Evolutionary conservation across 2,113 vertebrate species (phyloP).

Genomic region (Menura novaehollandiae): DNA sequence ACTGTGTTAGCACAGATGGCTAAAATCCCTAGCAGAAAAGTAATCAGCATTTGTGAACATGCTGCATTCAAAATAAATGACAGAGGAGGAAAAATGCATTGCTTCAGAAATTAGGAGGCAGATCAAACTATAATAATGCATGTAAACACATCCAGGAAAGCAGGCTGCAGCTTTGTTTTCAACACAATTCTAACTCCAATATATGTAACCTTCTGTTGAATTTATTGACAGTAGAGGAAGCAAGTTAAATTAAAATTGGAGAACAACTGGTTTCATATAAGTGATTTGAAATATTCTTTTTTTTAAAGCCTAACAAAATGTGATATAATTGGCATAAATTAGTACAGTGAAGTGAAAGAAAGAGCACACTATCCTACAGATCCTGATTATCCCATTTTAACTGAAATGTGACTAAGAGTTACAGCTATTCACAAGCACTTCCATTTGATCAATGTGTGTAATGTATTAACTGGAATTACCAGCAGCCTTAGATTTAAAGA

Average conservation of each 20-base stretch:
- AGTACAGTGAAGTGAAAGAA: neutral
- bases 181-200: neutral
- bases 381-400: neutral
- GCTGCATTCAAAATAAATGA: constrained; percentile 56
- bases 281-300: neutral
- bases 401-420: neutral
- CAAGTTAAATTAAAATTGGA: neutral
- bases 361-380: neutral
- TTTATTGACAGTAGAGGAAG: neutral
- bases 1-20: constrained; percentile 63
- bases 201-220: neutral
- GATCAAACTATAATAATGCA: constrained; percentile 32
- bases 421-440: neutral
- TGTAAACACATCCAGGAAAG: constrained; percentile 8
- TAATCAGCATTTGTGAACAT: constrained; percentile 52
- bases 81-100: constrained; percentile 20
- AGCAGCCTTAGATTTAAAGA: neutral
- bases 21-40: constrained; percentile 56
- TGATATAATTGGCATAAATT: neutral
- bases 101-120: constrained; percentile 25
- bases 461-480: neutral
- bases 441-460: neutral
- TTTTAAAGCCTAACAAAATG: neutral
- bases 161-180: neutral
- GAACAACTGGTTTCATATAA: neutral